Conservation (phyloP, 53 echinoderm and acorn worm genomes). For the Echinarachnius parma region DNA sequence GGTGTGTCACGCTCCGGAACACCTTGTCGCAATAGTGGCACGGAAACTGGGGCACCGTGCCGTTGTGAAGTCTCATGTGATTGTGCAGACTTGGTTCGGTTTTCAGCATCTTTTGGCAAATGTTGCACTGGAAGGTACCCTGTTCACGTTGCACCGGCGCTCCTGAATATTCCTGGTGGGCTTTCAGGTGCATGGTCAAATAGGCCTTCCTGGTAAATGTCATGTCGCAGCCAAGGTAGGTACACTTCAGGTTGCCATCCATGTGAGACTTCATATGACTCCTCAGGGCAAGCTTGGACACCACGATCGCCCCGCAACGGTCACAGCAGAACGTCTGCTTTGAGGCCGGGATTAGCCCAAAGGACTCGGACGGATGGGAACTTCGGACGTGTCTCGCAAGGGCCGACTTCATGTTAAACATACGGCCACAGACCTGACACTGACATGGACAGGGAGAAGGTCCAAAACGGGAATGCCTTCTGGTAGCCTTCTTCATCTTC, state of each 20-base stretch:
- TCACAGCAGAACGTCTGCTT: conserved; percentile 6
- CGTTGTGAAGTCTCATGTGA: background rate
- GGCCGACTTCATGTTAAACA: background rate
- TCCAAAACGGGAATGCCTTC: background rate
- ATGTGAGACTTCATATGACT: background rate
- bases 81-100: background rate
- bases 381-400: conserved; percentile 1
- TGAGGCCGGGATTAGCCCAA: background rate
- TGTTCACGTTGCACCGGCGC: background rate
- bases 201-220: too few relatives aligned
- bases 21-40: conserved; percentile 12
- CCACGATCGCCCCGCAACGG: background rate
- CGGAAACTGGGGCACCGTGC: background rate
- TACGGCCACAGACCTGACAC: conserved; percentile 2
- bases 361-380: conserved; percentile 7
- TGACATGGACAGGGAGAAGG: background rate
- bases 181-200: too few relatives aligned
- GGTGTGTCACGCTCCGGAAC: conserved; percentile 9
- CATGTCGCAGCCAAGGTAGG: too few relatives aligned
- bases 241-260: too few relatives aligned
- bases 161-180: background rate
- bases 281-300: background rate
- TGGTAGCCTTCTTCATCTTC: background rate
- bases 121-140: background rate
- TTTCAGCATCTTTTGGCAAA: background rate